A percentile compares a stretch with the other conserved stretches of the same genome.
phyloP scores from a whole-genome alignment of 2,888 invertebrate species.

The Coleophora flavipennella region DNA sequence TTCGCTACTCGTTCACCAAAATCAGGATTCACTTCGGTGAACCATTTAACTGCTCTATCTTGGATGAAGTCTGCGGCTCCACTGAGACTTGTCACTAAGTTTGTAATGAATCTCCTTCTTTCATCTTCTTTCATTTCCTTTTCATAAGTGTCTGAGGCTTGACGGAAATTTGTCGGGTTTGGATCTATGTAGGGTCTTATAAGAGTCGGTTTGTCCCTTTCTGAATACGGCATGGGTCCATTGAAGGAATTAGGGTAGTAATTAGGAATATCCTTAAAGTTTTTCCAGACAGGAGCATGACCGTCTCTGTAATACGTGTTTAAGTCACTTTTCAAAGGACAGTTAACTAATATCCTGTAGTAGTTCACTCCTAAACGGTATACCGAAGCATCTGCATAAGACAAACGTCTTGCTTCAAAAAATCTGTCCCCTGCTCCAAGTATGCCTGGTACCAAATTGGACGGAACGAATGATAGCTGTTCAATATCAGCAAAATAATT shows the following conservation, averaged over 20 bases:
- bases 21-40: slow-evolving; percentile 79
- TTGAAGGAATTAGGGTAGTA: slow-evolving; percentile 92
- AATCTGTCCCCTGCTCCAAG: slow-evolving; percentile 90
- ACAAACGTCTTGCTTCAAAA: slow-evolving; percentile 84
- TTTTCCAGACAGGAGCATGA: slow-evolving; percentile 75
- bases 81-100: slow-evolving; percentile 83
- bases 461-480: slow-evolving; percentile 87
- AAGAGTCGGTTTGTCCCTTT: slow-evolving; percentile 17
- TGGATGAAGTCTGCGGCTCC: slow-evolving; percentile 84
- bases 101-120: slow-evolving; percentile 80
- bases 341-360: slow-evolving; percentile 14
- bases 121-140: slow-evolving; percentile 82
- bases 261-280: slow-evolving; percentile 87
- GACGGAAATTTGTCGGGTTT: slow-evolving; percentile 84
- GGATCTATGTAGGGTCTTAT: slow-evolving; percentile 36
- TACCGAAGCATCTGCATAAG: slow-evolving; percentile 10
- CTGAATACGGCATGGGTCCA: slow-evolving; percentile 78
- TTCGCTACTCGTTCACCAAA: slow-evolving; percentile 78
- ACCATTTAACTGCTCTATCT: slow-evolving; percentile 83
- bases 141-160: slow-evolving; percentile 84
- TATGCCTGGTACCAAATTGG: slow-evolving; percentile 89
- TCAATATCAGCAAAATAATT: slow-evolving; percentile 93
- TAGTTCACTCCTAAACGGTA: slow-evolving; percentile 16
- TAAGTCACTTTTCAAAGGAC: slow-evolving; percentile 5
- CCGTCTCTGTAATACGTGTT: slow-evolving; percentile 35